Conservation (phyloP, 2,797 vertebrate species). For the Schizothorax lantsangensis region DNA sequence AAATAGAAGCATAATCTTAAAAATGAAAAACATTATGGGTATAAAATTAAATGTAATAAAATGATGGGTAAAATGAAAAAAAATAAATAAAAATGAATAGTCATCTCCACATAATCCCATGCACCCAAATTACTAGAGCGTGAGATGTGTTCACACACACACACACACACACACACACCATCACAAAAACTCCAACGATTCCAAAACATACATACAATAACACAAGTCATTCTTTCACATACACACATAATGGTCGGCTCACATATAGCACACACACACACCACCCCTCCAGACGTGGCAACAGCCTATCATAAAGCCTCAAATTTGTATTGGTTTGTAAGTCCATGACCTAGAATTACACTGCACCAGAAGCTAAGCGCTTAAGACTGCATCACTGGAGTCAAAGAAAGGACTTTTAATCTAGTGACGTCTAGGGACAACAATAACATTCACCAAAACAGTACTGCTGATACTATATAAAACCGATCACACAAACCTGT, state of each 20-base stretch:
- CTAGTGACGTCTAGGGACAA: background rate
- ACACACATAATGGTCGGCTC: background rate
- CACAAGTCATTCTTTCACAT: slow-evolving; percentile 2
- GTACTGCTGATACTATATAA: background rate
- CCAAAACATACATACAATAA: background rate
- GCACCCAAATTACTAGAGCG: background rate
- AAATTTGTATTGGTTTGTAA: slow-evolving; percentile 26
- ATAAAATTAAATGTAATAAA: background rate
- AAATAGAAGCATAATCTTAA: background rate
- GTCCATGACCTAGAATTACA: slow-evolving; percentile 37
- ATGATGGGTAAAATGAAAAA: background rate
- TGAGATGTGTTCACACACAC: background rate
- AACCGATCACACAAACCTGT: slow-evolving; percentile 69
- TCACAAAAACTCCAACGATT: background rate
- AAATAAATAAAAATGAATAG: background rate
- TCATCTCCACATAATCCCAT: background rate
- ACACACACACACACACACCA: background rate
- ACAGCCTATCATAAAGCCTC: background rate
- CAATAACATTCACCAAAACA: background rate
- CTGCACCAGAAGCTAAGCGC: slow-evolving; percentile 30
- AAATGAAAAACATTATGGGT: too few relatives aligned
- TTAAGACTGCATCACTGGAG: slow-evolving; percentile 41
- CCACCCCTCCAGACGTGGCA: background rate
- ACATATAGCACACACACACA: background rate
- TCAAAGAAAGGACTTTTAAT: slow-evolving; percentile 25